These are phyloP conservation scores for Mormyrops boulengeri DNA, from an alignment of 2,797 vertebrate species.

Conservation along the genomic window DNA sequence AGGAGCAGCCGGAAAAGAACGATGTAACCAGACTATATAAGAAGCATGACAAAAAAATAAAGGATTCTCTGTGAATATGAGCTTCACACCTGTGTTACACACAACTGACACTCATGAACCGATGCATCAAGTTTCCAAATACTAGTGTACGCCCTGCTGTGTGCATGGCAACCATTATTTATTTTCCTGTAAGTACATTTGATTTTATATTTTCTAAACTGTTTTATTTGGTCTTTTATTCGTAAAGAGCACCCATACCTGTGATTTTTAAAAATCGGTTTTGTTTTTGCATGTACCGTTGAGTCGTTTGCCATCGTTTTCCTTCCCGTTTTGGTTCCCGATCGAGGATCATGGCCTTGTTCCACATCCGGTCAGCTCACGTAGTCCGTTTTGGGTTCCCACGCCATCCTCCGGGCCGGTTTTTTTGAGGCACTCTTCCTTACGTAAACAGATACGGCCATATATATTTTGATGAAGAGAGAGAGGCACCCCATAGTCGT, in stretches of 20 bases:
- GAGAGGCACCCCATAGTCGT: conserved; percentile 74
- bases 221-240: conserved; percentile 12
- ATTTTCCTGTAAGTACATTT: conserved; percentile 46
- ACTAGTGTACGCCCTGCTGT: conserved; percentile 55
- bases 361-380: conserved; percentile 47
- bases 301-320: conserved; percentile 15
- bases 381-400: conserved; percentile 57
- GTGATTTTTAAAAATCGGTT: conserved; percentile 14
- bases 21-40: conserved; percentile 62
- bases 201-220: conserved; percentile 47
- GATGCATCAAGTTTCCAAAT: conserved; percentile 64
- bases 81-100: conserved; percentile 51
- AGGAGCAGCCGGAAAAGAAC: conserved; percentile 39
- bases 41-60: conserved; percentile 63
- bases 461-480: conserved; percentile 73
- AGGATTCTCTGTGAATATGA: conserved; percentile 49
- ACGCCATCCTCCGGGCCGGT: conserved; percentile 42
- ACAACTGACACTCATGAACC: conserved; percentile 58
- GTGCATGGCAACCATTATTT: conserved; percentile 59
- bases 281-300: conserved; percentile 7
- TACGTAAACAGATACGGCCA: conserved; percentile 72
- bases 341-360: conserved; percentile 42
- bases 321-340: conserved; percentile 68
- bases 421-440: conserved; percentile 49
- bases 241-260: not conserved